Evolutionary conservation across 2,888 invertebrate genomes (phyloP).

Genomic region (Eupithecia dodoneata): DNA sequence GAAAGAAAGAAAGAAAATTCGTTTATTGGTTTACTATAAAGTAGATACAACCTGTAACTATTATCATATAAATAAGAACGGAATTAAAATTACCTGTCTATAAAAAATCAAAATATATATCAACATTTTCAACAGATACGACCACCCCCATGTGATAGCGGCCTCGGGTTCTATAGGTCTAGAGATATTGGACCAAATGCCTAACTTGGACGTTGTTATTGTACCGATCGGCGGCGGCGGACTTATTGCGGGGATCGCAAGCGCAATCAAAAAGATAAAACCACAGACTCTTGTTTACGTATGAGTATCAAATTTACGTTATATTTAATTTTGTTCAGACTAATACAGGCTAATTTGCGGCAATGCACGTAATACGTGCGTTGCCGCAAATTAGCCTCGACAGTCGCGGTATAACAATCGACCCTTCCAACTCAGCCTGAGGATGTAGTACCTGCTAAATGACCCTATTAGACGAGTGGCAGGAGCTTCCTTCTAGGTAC

Average conservation of each 20-base stretch:
- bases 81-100: too few species aligned
- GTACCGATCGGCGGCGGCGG: constrained; percentile 96
- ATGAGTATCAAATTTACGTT: constrained; percentile 1
- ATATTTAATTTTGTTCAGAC: not conserved
- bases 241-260: constrained; percentile 93
- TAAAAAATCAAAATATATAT: too few species aligned
- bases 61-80: too few species aligned
- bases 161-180: constrained; percentile 95
- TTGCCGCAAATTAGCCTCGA: not conserved
- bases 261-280: constrained; percentile 91
- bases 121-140: constrained; percentile 85
- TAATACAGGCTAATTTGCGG: too few species aligned
- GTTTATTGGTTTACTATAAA: too few species aligned
- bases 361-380: not conserved
- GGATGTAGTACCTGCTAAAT: not conserved
- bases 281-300: constrained; percentile 92
- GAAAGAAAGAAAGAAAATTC: too few species aligned
- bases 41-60: too few species aligned
- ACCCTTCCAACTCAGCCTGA: not conserved
- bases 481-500: not conserved
- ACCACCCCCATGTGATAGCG: constrained; percentile 95
- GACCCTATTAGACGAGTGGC: not conserved
- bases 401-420: not conserved
- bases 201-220: constrained; percentile 91
- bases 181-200: constrained; percentile 94